Conservation (phyloP, 2,888 invertebrate species). For the Bruchidius siliquastri region DNA sequence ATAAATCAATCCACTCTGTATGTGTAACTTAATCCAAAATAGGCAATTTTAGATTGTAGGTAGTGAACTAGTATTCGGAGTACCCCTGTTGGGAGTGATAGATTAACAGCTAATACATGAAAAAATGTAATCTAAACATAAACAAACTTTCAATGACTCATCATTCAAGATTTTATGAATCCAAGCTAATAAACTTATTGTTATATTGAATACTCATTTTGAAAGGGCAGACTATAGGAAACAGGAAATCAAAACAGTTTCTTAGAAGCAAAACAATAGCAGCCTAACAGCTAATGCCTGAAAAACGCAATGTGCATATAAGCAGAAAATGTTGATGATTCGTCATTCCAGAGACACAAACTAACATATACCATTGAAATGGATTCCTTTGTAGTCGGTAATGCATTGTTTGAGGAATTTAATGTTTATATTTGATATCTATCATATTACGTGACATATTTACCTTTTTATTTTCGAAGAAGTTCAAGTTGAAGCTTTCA, state of each 20-base stretch:
- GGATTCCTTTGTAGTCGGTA: background rate
- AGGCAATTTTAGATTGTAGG: no score
- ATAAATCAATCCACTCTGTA: no score
- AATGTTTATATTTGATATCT: background rate
- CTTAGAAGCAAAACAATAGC: background rate
- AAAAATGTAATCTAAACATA: background rate
- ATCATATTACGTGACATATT: constrained; percentile 7
- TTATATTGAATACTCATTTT: background rate
- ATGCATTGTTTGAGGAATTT: background rate
- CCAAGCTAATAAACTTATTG: background rate
- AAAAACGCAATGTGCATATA: background rate
- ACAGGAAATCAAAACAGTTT: background rate
- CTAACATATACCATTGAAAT: no score
- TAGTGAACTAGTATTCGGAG: no score
- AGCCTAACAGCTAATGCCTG: background rate
- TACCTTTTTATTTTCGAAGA: background rate
- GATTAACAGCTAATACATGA: background rate
- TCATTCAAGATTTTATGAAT: no score
- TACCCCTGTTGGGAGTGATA: no score
- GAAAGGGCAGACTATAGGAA: background rate
- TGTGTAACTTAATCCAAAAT: no score
- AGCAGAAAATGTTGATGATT: background rate
- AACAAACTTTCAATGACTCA: background rate
- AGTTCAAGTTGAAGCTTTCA: background rate
- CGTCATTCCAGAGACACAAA: background rate